Percentiles rank a stretch among this genome's conserved stretches.
Evolutionary conservation across 2,797 vertebrate species (phyloP).

Genomic region (Cottoperca gobio): DNA sequence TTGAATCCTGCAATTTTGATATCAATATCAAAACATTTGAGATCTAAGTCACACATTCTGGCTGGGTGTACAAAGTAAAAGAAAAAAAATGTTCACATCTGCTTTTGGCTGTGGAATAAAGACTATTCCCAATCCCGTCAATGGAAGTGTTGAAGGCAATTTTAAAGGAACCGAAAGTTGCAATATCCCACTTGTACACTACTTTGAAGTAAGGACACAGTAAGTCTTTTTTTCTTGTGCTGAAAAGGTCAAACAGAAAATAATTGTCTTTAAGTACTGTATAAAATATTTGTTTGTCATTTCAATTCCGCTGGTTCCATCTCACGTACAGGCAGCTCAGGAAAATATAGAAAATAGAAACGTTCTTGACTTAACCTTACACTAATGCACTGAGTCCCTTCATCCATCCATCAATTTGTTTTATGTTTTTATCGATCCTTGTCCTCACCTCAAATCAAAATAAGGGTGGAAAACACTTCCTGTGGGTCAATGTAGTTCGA

Average conservation of each 20-base stretch:
- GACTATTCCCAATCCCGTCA: conserved; percentile 50
- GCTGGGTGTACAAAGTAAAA: conserved; percentile 12
- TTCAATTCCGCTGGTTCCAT: conserved; percentile 34
- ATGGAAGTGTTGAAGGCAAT: conserved; percentile 42
- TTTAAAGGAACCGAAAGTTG: conserved; percentile 40
- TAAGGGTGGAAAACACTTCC: conserved; percentile 32
- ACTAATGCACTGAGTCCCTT: conserved; percentile 41
- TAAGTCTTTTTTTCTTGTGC: conserved; percentile 5
- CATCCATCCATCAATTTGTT: conserved; percentile 52
- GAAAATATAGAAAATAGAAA: conserved; percentile 56
- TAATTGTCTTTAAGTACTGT: conserved; percentile 9
- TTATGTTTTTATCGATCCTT: conserved; percentile 1
- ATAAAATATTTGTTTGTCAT: conserved; percentile 27
- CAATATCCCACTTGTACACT: conserved; percentile 33
- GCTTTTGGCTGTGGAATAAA: conserved; percentile 58
- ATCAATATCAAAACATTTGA: conserved; percentile 33
- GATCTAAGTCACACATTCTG: conserved; percentile 53
- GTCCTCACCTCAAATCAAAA: conserved; percentile 38
- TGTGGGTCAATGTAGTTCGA: conserved; percentile 52
- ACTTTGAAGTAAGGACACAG: conserved; percentile 38
- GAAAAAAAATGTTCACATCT: conserved; percentile 7
- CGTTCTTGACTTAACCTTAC: conserved; percentile 58
- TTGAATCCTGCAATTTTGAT: conserved; percentile 44
- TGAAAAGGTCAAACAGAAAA: conserved; percentile 44
- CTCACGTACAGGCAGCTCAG: conserved; percentile 28